Evolutionary conservation across 64 coral and sea anemone species (phyloP).

Genomic region (Anthopleura sola): DNA sequence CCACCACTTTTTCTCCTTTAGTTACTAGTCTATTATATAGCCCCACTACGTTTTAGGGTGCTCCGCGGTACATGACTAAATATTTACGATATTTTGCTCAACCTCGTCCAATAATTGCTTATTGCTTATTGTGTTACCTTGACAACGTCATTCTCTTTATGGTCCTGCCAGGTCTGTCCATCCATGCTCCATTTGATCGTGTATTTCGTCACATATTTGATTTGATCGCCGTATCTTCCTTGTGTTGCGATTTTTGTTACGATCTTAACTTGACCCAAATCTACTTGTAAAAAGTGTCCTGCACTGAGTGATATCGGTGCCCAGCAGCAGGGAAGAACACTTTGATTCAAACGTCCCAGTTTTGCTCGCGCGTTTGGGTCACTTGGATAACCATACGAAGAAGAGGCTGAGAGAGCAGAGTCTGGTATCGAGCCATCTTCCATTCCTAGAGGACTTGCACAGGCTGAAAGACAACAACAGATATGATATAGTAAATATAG

Average conservation of each 20-base stretch:
- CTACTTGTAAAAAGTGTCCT: not conserved
- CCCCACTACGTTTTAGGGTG: no score
- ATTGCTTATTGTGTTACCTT: not conserved
- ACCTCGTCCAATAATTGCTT: no score
- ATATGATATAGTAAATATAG: no score
- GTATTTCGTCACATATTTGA: not conserved
- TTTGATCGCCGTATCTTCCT: not conserved
- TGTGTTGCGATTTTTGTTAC: not conserved
- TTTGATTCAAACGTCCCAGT: not conserved
- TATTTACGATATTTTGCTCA: no score
- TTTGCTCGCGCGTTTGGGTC: not conserved
- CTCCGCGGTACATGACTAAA: no score
- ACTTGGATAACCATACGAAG: not conserved
- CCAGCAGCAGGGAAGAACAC: no score
- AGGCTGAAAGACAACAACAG: not conserved
- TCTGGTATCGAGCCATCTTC: not conserved
- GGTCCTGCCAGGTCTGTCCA: not conserved
- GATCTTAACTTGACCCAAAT: not conserved
- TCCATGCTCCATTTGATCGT: not conserved
- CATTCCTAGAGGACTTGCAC: not conserved
- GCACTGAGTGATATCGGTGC: not conserved
- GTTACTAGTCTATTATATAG: no score
- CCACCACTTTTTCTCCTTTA: no score
- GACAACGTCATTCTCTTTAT: conserved; percentile 9
- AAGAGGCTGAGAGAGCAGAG: not conserved